Conservation (phyloP, 2,797 vertebrate species). For the Aldrovandia affinis region DNA sequence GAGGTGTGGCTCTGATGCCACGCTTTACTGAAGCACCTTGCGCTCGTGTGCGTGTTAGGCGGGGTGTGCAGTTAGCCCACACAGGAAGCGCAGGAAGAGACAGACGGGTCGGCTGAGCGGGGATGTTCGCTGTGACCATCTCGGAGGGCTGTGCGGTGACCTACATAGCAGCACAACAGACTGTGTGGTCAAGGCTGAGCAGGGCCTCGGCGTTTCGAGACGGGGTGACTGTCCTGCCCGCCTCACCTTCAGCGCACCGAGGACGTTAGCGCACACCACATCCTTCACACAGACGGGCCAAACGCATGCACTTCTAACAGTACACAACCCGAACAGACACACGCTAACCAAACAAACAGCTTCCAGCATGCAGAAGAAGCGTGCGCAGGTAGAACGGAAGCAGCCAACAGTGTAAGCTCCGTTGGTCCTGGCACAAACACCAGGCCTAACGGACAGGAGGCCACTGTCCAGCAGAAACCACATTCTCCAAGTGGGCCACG, state of each 20-base stretch:
- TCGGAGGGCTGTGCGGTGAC: slow-evolving; percentile 52
- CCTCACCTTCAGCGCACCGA: no score
- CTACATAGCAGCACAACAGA: slow-evolving; percentile 63
- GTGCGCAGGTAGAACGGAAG: neutral
- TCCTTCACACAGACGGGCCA: neutral
- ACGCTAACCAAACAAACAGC: neutral
- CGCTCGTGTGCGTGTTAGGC: neutral
- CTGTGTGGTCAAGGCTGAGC: slow-evolving; percentile 2
- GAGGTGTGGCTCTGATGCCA: neutral
- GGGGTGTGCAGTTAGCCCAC: neutral
- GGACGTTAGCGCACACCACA: neutral
- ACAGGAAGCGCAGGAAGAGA: slow-evolving; percentile 2
- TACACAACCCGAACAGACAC: no score
- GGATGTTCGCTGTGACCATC: slow-evolving; percentile 44
- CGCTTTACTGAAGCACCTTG: neutral
- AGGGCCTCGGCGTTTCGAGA: neutral
- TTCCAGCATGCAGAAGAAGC: neutral
- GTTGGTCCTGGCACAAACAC: neutral
- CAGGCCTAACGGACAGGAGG: neutral
- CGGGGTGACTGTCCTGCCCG: neutral
- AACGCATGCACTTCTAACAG: neutral
- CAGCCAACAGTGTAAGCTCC: neutral
- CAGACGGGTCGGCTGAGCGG: slow-evolving; percentile 25
- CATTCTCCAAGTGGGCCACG: neutral
- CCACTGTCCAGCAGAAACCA: slow-evolving; percentile 23